Evolutionary conservation across 2,888 invertebrate species (phyloP), one percentile per base, ranked within the genome.

Genomic region (Epiblema foenella): DNA sequence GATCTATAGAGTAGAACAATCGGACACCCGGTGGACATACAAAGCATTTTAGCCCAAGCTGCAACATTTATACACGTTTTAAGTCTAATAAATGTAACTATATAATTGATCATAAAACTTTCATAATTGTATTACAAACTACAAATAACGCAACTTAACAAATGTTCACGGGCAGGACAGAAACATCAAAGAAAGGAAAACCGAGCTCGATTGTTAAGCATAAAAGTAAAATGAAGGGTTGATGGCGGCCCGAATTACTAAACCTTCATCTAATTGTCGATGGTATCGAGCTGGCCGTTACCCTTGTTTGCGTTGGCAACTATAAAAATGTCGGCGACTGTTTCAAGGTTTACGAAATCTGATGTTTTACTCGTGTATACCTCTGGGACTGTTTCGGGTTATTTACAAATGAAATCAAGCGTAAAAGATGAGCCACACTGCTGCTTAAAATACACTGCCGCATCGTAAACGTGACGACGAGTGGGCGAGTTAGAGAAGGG

Each of bases 241-340:
- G 64, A 64, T 64, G 52, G 64, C 39, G 39, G 10, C 64, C 64
- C 64, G 39, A 64, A 64, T 63, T 51, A 51, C 37, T 15, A 29
- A 39, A 39, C 59, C 12, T 20, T 24, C 59, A 37, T n/a, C n/a
- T 39, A 64, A 64, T 64, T 39, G 64, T 54, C 33, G 64, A 63
- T 63, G 33, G 52, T 63, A 63, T 63, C 63, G 49, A 18, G 18
- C 33, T n/a, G 0, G 57, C 52, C 33, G 39, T 52, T 63, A 51
- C 29, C 18, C 37, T n/a, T 63, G 37, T 65, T 56, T 65, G 24
- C 51, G 39, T 65, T 56, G 37, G 24, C 20, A 46, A 56, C 39
- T 46, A 57, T 57, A 24, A 8, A 12, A 11, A 29, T 57, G 15
- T 39, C 18, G 51, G n/a, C 12, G 37, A 39, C 29, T 8, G n/a